Percentiles rank a stretch among this genome's conserved stretches.
Conservation (phyloP, 2,113 vertebrate species). For the Menura novaehollandiae region DNA sequence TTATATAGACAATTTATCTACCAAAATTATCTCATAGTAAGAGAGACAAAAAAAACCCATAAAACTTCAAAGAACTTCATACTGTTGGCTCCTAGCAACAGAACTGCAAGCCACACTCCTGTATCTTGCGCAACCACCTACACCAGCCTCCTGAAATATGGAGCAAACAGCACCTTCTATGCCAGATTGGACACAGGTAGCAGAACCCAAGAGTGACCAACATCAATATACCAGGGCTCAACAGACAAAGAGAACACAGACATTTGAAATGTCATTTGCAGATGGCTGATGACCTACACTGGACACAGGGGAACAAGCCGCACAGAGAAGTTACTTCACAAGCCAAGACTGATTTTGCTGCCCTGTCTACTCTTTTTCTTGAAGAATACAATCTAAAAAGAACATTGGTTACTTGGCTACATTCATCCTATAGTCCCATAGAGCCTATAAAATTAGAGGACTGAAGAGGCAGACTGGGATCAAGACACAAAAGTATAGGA, state of each 20-base stretch:
- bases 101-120: neutral
- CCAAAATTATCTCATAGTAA: neutral
- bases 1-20: neutral
- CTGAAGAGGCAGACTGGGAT: neutral
- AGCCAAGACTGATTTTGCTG: neutral
- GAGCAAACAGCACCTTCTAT: neutral
- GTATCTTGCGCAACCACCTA: neutral
- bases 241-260: neutral
- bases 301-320: neutral
- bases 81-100: constrained; percentile 26
- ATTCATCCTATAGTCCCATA: neutral
- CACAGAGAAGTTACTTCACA: neutral
- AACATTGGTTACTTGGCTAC: neutral
- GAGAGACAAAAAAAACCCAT: neutral
- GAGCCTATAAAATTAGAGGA: neutral
- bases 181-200: neutral
- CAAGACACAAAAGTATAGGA: neutral
- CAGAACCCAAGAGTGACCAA: neutral
- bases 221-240: neutral
- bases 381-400: neutral
- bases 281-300: neutral
- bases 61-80: constrained; percentile 9
- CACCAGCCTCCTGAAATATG: neutral
- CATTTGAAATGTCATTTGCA: neutral
- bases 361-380: neutral